phyloP scores from a whole-genome alignment of 2,797 vertebrate species.

The Pogonophryne albipinna region DNA sequence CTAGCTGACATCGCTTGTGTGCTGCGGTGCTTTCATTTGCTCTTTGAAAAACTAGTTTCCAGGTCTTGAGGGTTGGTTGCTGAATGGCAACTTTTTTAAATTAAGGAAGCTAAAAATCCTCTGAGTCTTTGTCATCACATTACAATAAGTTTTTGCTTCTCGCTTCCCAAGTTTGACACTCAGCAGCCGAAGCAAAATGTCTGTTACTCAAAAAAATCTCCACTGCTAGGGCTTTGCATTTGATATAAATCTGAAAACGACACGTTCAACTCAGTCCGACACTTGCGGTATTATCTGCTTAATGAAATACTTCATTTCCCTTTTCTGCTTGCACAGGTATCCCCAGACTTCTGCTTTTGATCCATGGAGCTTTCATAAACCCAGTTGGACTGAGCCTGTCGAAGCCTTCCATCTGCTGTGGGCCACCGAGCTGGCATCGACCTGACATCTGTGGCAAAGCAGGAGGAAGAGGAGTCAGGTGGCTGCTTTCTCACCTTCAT shows the following conservation, averaged over 20 bases:
- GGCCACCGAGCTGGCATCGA: slow-evolving; percentile 43
- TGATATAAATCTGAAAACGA: neutral
- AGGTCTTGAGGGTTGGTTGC: slow-evolving; percentile 9
- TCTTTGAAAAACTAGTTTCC: slow-evolving; percentile 17
- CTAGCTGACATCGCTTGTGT: slow-evolving; percentile 25
- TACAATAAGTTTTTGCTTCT: neutral
- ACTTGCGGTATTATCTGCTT: neutral
- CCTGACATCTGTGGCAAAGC: slow-evolving; percentile 44
- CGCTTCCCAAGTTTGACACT: neutral
- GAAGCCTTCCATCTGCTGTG: slow-evolving; percentile 61
- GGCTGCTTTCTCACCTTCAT: slow-evolving; percentile 51
- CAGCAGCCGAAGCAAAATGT: neutral
- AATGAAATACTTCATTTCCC: slow-evolving; percentile 1
- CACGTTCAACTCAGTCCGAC: neutral
- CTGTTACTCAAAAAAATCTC: neutral
- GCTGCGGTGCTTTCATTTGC: slow-evolving; percentile 16
- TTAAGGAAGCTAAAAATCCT: neutral
- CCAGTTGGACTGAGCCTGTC: slow-evolving; percentile 36
- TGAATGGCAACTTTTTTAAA: slow-evolving; percentile 19
- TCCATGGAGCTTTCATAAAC: slow-evolving; percentile 45
- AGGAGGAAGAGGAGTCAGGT: slow-evolving; percentile 48
- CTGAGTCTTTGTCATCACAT: neutral
- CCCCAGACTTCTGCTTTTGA: slow-evolving; percentile 33
- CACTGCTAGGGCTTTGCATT: neutral
- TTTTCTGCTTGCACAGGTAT: slow-evolving; percentile 14